phyloP scores from a whole-genome alignment of 2,113 vertebrate species.

The Heliornis fulica region DNA sequence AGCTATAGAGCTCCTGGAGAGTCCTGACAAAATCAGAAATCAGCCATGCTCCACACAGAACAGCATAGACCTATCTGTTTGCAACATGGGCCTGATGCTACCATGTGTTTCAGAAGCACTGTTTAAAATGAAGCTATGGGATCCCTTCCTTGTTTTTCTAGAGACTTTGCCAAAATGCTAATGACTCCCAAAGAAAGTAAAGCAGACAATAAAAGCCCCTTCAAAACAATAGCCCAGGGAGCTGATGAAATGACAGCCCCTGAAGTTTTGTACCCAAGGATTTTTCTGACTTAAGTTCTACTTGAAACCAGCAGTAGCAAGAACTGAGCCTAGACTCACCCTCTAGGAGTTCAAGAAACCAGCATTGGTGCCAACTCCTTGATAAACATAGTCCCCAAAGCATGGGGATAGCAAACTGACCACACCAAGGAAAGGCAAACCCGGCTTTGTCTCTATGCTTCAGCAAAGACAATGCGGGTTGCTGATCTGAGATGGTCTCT shows the following conservation, averaged over 20 bases:
- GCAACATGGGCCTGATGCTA: neutral
- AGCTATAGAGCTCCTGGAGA: neutral
- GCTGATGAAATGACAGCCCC: neutral
- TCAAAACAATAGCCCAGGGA: neutral
- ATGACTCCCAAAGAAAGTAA: neutral
- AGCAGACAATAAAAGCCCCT: neutral
- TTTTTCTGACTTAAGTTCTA: neutral
- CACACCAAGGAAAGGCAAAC: neutral
- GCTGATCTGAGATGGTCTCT: neutral
- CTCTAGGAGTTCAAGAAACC: neutral
- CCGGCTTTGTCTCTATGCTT: neutral
- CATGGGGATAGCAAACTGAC: fast-evolving
- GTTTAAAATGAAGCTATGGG: neutral
- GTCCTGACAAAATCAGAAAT: neutral
- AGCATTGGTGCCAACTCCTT: neutral
- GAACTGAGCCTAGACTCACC: neutral
- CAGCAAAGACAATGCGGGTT: neutral
- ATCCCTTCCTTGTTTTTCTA: neutral
- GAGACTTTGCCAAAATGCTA: neutral
- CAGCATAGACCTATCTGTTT: neutral
- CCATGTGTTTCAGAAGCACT: neutral
- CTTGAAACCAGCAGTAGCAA: neutral
- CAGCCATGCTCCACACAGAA: neutral
- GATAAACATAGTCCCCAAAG: neutral
- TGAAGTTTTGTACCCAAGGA: neutral